These are phyloP conservation scores for Eurosta solidaginis DNA, from an alignment of 1,140 invertebrate genomes.

Conservation along the genomic window DNA sequence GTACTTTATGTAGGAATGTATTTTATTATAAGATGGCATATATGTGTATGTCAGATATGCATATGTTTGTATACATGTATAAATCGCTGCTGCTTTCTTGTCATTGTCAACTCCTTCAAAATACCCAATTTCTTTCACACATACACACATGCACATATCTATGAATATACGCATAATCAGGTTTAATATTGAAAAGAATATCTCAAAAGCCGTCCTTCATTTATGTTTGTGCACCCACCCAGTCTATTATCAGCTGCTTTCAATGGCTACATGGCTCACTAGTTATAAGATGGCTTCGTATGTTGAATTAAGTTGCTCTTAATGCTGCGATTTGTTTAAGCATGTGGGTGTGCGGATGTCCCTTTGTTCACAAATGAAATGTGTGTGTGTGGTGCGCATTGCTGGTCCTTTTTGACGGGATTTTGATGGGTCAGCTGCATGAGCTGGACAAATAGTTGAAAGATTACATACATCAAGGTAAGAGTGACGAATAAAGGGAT, in stretches of 20 bases:
- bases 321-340: background rate
- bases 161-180: background rate
- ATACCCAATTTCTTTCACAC: background rate
- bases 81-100: background rate
- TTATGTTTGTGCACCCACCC: background rate
- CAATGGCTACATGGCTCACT: constrained; percentile 16
- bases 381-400: background rate
- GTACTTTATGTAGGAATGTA: too few relatives aligned
- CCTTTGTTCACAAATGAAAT: background rate
- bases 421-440: too few relatives aligned
- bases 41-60: background rate
- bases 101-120: background rate
- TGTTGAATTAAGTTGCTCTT: constrained; percentile 10
- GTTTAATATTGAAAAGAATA: constrained; percentile 3
- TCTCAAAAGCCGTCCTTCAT: background rate
- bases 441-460: too few relatives aligned
- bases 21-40: background rate
- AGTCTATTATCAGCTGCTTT: constrained; percentile 19
- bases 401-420: too few relatives aligned
- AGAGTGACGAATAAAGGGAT: too few relatives aligned
- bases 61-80: background rate
- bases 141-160: too few relatives aligned
- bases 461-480: too few relatives aligned
- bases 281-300: background rate
- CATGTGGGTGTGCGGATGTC: background rate